These are phyloP conservation scores for Phaenicophaeus curvirostris DNA, from an alignment of 2,797 vertebrate genomes.

Conservation along the genomic window DNA sequence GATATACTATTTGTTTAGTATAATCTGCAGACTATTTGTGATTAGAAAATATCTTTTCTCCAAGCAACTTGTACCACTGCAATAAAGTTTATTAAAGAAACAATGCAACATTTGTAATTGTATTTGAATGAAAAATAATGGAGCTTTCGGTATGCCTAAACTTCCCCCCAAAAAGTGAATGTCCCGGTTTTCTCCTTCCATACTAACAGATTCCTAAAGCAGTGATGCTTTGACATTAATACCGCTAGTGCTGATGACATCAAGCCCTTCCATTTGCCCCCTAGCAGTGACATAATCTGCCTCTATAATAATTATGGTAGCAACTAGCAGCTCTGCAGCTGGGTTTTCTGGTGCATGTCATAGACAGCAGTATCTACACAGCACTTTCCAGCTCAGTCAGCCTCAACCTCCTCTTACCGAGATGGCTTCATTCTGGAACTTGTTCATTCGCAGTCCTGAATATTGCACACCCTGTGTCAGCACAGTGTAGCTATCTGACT, in stretches of 20 bases:
- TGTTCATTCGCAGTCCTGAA: background rate
- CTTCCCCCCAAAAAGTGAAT: background rate
- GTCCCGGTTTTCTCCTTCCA: background rate
- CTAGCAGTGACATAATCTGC: background rate
- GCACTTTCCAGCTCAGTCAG: background rate
- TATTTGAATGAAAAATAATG: background rate
- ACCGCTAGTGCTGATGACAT: background rate
- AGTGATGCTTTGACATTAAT: background rate
- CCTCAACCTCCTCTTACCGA: background rate
- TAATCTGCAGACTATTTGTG: background rate
- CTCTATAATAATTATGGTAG: background rate
- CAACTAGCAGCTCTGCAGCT: background rate
- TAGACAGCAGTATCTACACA: background rate
- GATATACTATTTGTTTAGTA: background rate
- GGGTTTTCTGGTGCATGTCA: background rate
- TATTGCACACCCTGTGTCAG: background rate
- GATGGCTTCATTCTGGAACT: background rate
- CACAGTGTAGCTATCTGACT: background rate
- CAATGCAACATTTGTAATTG: background rate
- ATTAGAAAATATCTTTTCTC: background rate
- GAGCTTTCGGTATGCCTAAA: background rate
- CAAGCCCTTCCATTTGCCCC: background rate
- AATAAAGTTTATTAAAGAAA: conserved; percentile 20
- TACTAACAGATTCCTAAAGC: background rate
- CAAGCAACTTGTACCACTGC: background rate